A percentile compares a stretch with the other conserved stretches of the same genome.
These are phyloP conservation scores for Tetranychus truncatus DNA, from an alignment of 2,888 invertebrate species.

Conservation along the genomic window DNA sequence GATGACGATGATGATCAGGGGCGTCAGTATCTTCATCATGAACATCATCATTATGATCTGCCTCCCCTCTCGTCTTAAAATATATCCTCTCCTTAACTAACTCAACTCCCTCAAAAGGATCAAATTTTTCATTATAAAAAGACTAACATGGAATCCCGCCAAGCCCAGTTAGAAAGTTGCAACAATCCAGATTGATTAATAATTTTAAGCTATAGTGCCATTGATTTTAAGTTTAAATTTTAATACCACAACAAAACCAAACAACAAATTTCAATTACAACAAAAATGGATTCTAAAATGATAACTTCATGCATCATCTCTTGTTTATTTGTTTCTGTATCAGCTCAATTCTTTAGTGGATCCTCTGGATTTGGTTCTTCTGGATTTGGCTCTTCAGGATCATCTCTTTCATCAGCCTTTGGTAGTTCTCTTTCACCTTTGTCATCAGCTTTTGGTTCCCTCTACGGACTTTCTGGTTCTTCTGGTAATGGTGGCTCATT, in stretches of 20 bases:
- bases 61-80: neutral
- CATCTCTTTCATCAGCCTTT: neutral
- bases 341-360: neutral
- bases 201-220: neutral
- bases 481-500: neutral
- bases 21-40: neutral
- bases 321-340: neutral
- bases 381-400: neutral
- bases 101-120: too few relatives aligned
- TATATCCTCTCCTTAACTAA: neutral
- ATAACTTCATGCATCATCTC: neutral
- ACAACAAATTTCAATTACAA: neutral
- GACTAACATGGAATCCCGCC: neutral
- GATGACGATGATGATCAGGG: neutral
- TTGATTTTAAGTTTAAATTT: neutral
- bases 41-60: neutral
- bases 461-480: neutral
- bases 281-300: neutral
- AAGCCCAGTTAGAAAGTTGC: neutral
- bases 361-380: conserved; percentile 1
- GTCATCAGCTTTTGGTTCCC: neutral
- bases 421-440: neutral
- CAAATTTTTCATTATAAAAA: neutral
- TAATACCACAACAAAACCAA: neutral
- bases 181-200: neutral